phyloP scores from a whole-genome alignment of 2,797 vertebrate species.

The Xiphophorus birchmanni region DNA sequence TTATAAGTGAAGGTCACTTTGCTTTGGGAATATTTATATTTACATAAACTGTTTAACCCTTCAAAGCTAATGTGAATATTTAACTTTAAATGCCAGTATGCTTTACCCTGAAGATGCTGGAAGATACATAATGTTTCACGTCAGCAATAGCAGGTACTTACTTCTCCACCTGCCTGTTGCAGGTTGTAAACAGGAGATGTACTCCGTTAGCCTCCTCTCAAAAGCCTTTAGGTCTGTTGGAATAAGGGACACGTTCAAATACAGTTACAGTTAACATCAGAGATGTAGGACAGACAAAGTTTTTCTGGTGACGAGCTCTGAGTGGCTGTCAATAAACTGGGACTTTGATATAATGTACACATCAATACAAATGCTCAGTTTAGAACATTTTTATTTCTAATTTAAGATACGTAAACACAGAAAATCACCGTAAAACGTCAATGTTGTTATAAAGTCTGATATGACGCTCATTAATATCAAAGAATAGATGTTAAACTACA shows the following conservation, averaged over 20 bases:
- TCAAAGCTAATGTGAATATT: not conserved
- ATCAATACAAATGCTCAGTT: not conserved
- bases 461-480: not conserved
- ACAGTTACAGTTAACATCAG: not conserved
- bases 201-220: constrained; percentile 97
- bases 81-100: not conserved
- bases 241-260: constrained; percentile 17
- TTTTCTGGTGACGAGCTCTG: not conserved
- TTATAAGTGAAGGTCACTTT: not conserved
- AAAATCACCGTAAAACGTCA: not conserved
- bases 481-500: not conserved
- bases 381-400: not conserved
- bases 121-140: not conserved
- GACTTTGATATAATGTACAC: not conserved
- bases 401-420: not conserved
- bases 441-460: no score
- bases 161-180: constrained; percentile 99
- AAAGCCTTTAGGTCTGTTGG: constrained; percentile 95
- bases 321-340: not conserved
- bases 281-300: not conserved
- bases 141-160: constrained; percentile 77
- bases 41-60: not conserved
- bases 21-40: not conserved
- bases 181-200: constrained; percentile 97
- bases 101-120: not conserved